Evolutionary conservation across 1,140 invertebrate species (phyloP).

Genomic region (Stegodyphus mimosarum): DNA sequence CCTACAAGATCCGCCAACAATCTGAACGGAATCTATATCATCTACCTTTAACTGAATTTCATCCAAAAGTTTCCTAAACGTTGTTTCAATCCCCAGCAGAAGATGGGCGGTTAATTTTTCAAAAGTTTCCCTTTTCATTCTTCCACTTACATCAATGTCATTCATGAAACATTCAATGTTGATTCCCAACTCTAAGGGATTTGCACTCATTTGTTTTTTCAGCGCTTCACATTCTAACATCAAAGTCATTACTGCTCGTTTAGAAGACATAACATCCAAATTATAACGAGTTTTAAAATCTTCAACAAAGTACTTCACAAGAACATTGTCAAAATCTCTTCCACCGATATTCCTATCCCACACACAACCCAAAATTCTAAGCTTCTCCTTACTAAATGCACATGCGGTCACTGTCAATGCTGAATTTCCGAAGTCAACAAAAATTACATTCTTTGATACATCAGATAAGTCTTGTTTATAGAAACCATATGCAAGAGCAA

Average conservation of each 20-base stretch:
- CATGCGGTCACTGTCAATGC: conserved; percentile 85
- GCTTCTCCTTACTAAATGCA: conserved; percentile 87
- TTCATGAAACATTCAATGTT: conserved; percentile 99
- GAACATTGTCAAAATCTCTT: conserved; percentile 86
- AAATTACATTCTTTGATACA: conserved; percentile 87
- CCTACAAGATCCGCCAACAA: conserved; percentile 94
- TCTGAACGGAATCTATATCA: conserved; percentile 93
- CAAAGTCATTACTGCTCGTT: conserved; percentile 86
- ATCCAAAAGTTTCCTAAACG: not conserved
- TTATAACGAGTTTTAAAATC: conserved; percentile 77
- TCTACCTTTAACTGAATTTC: conserved; percentile 68
- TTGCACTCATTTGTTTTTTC: conserved; percentile 99
- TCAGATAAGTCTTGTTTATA: conserved; percentile 88
- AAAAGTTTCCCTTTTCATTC: conserved; percentile 71
- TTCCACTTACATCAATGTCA: conserved; percentile 91
- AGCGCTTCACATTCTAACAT: conserved; percentile 94
- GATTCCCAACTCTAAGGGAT: conserved; percentile 85
- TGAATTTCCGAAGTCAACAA: conserved; percentile 91
- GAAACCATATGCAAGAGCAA: conserved; percentile 94
- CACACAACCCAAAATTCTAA: conserved; percentile 77
- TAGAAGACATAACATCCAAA: conserved; percentile 87
- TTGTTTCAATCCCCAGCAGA: not conserved
- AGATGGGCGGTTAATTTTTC: conserved; percentile 6
- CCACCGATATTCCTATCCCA: conserved; percentile 87
- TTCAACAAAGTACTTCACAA: conserved; percentile 83